Evolutionary conservation across 2,888 invertebrate genomes (phyloP).

Genomic region (Tenthredo notha): DNA sequence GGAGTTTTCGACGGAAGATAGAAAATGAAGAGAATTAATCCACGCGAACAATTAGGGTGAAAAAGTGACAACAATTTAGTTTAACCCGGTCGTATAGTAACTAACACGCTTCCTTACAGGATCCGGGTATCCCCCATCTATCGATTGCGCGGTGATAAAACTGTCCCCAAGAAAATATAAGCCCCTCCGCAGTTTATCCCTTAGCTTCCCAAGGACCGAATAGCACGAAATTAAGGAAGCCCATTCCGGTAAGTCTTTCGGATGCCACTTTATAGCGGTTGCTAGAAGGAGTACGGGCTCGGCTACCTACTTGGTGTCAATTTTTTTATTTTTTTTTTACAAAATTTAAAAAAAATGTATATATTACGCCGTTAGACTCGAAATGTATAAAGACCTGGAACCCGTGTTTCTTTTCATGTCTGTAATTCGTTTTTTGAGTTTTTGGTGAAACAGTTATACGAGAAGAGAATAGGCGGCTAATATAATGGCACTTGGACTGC

Average conservation of each 20-base stretch:
- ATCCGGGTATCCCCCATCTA: conserved; percentile 61
- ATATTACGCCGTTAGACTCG: too few species aligned
- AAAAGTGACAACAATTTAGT: conserved; percentile 47
- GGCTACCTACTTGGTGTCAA: conserved; percentile 60
- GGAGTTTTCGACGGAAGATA: neutral
- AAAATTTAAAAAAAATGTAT: too few species aligned
- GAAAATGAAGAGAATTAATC: neutral
- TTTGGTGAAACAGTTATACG: neutral
- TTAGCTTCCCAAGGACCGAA: neutral
- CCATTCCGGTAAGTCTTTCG: conserved; percentile 64
- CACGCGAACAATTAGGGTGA: conserved; percentile 46
- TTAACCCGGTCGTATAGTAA: conserved; percentile 43
- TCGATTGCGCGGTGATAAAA: conserved; percentile 68
- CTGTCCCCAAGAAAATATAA: conserved; percentile 57
- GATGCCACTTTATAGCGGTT: conserved; percentile 66
- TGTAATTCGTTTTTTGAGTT: neutral
- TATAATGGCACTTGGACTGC: neutral
- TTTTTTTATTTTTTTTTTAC: conserved; percentile 61
- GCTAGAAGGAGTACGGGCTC: conserved; percentile 63
- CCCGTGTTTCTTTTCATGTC: too few species aligned
- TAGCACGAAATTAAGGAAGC: conserved; percentile 63
- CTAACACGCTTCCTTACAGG: conserved; percentile 51
- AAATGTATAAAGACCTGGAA: too few species aligned
- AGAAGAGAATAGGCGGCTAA: neutral
- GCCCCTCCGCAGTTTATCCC: conserved; percentile 34